Percentiles rank a stretch among this genome's conserved stretches.
phyloP scores from a whole-genome alignment of 2,888 invertebrate species.

The Cryptosula pallasiana region DNA sequence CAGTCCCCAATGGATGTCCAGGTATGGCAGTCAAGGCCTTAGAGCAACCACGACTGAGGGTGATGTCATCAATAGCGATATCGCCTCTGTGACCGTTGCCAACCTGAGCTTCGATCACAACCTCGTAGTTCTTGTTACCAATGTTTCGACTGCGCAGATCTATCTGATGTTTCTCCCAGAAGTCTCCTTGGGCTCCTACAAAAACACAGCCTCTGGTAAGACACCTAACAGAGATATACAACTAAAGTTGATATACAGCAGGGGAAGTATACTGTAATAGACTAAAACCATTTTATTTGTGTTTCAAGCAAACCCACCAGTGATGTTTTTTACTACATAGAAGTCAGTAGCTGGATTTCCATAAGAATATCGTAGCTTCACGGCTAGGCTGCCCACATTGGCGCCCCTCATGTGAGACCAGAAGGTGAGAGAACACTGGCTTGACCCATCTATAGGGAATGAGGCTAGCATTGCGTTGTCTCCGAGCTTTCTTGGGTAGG shows the following conservation, averaged over 20 bases:
- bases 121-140: slow-evolving; percentile 28
- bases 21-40: neutral
- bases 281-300: too few species aligned
- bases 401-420: slow-evolving; percentile 44
- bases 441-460: slow-evolving; percentile 27
- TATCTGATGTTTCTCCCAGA: slow-evolving; percentile 31
- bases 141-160: slow-evolving; percentile 26
- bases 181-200: slow-evolving; percentile 33
- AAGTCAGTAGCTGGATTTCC: neutral
- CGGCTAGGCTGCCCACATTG: slow-evolving; percentile 37
- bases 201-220: slow-evolving; percentile 29
- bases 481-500: slow-evolving; percentile 59
- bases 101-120: slow-evolving; percentile 37
- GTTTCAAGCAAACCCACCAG: neutral
- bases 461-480: slow-evolving; percentile 57
- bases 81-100: slow-evolving; percentile 37
- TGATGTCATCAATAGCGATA: slow-evolving; percentile 44
- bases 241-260: too few species aligned
- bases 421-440: slow-evolving; percentile 30
- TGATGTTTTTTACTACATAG: neutral
- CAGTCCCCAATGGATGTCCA: neutral
- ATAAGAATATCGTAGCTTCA: slow-evolving; percentile 10
- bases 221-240: too few species aligned
- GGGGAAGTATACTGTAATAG: too few species aligned
- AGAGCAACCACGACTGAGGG: slow-evolving; percentile 38